These are phyloP conservation scores for Tricholaema leucomelas DNA, from an alignment of 2,113 vertebrate species.

Conservation along the genomic window DNA sequence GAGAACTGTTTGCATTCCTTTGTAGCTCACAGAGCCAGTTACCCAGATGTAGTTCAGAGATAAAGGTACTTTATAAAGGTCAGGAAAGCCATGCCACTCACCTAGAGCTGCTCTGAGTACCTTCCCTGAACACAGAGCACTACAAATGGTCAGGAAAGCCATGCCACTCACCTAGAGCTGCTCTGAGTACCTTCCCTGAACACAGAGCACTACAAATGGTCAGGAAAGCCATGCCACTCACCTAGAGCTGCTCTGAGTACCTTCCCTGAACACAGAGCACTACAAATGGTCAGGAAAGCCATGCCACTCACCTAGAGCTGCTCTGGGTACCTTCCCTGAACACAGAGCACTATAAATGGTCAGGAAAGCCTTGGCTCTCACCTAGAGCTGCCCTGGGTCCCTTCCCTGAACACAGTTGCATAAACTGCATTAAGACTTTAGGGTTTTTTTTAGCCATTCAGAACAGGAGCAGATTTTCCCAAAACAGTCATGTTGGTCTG, in stretches of 20 bases:
- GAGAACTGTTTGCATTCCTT: neutral
- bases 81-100: no score
- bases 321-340: neutral
- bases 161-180: neutral
- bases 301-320: neutral
- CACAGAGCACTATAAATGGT: no score
- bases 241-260: neutral
- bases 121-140: neutral
- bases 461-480: neutral
- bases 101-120: neutral
- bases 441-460: neutral
- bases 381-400: neutral
- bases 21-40: neutral
- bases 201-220: no score
- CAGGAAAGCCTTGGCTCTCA: no score
- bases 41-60: neutral
- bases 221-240: no score
- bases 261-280: no score
- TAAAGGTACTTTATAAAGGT: neutral
- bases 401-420: neutral
- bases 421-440: neutral
- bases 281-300: no score
- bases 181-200: neutral
- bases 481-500: accelerated
- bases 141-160: no score